Evolutionary conservation across 2,797 vertebrate genomes (phyloP).

Genomic region (Hyperoplus immaculatus): DNA sequence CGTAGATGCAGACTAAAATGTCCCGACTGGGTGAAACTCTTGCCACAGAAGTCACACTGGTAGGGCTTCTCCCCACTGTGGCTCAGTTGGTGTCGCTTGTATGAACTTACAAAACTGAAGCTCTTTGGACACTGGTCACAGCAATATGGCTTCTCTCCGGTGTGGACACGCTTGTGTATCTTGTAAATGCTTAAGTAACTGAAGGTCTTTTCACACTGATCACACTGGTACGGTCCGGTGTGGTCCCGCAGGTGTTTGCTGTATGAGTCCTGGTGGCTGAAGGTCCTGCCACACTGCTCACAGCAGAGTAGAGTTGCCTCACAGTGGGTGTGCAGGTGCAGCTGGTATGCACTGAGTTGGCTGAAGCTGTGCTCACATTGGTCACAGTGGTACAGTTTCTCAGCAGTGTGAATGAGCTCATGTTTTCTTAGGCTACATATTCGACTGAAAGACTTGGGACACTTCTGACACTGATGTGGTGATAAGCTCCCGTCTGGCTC

Average conservation of each 20-base stretch:
- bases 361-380: neutral
- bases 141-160: neutral
- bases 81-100: conserved; percentile 48
- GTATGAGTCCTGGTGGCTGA: neutral
- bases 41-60: conserved; percentile 56
- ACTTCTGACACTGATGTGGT: neutral
- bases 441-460: neutral
- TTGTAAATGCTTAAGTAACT: neutral
- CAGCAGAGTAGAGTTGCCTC: neutral
- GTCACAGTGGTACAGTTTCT: neutral
- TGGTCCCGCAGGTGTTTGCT: neutral
- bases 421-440: neutral
- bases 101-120: conserved; percentile 55
- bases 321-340: neutral
- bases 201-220: neutral
- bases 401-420: neutral
- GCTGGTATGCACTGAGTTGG: neutral
- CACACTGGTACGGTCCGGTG: neutral
- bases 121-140: conserved; percentile 51
- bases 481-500: conserved; percentile 24
- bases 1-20: conserved; percentile 48
- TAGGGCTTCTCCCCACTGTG: conserved; percentile 58
- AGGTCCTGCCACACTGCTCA: neutral
- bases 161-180: neutral
- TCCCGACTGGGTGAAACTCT: conserved; percentile 49